A percentile compares a stretch with the other conserved stretches of the same genome.
These are phyloP conservation scores for Euclidia mi DNA, from an alignment of 2,888 invertebrate species.

Conservation along the genomic window DNA sequence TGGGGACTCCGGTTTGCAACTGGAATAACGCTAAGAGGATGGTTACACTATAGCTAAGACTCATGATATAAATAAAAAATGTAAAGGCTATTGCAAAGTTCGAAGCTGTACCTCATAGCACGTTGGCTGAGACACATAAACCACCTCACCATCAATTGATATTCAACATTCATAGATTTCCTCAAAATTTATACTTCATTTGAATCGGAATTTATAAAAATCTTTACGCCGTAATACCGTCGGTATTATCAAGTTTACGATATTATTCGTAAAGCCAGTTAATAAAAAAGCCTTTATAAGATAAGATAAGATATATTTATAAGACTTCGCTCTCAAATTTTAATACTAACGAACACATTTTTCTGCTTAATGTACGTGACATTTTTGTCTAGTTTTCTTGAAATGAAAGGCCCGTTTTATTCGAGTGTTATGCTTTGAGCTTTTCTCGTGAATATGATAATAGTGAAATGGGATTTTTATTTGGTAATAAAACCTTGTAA, in stretches of 20 bases:
- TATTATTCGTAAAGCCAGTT: conserved; percentile 15
- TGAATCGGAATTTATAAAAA: conserved; percentile 17
- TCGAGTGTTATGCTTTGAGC: not conserved
- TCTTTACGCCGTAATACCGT: conserved; percentile 13
- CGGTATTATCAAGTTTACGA: conserved; percentile 27
- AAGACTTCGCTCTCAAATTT: conserved; percentile 3
- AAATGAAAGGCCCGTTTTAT: conserved; percentile 11
- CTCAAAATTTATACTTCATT: conserved; percentile 18
- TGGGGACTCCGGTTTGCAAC: too few relatives aligned
- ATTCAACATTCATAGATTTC: too few relatives aligned
- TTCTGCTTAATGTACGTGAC: not conserved
- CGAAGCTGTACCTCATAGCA: too few relatives aligned
- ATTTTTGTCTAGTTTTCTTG: not conserved
- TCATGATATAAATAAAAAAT: too few relatives aligned
- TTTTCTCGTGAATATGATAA: conserved; percentile 8
- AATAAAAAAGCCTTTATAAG: conserved; percentile 19
- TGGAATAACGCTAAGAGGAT: too few relatives aligned
- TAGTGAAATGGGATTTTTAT: not conserved
- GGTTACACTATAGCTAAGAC: too few relatives aligned
- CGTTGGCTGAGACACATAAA: too few relatives aligned
- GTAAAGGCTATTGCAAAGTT: too few relatives aligned
- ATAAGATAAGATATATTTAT: conserved; percentile 20
- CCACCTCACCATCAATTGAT: too few relatives aligned
- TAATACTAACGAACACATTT: conserved; percentile 14
- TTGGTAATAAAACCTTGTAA: not conserved